Base-by-base conservation (phyloP, 2,888 invertebrate genomes). In the Argyra leucocephala region DNA sequence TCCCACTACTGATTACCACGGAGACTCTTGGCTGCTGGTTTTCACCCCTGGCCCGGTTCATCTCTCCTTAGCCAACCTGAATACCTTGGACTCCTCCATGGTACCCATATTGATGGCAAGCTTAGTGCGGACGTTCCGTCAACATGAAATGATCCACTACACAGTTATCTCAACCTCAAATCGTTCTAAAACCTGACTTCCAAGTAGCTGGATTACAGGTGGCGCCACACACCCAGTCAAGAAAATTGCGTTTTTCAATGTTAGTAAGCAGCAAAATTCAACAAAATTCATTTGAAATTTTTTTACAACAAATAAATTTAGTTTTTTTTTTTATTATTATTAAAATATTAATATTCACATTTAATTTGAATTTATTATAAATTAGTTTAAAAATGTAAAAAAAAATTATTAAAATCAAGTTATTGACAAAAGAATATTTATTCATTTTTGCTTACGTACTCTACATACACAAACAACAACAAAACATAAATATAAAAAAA, bases 21-120 rank as follows among this genome's bases (percentile, higher is more conserved):
- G 93, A 88, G 90, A 91, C 93, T 96, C 93, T 95, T 94, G 93
- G 93, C 93, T 96, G 95, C 94, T 95, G 91, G 88, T 92, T 94
- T 92, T 90, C 94, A 92, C 91, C 91, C 89, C 95, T 95, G 93
- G 92, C 93, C 95, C 95, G 90, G 85, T 95, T 83, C 94, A 89
- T 90, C 91, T 88, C 93, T 93, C 95, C 88, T 95, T 93, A 90
- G 87, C 86, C 85, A 90, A 96, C 95, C 91, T 91, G 91, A 88
- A 83, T 82, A 79, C 83, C 84, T 82, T 77, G 79, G 86, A 88
- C 87, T 95, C 91, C 93, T 88, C 89, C 86, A 81, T 85, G 86
- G 83, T 83, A 83, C 84, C 93, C 94, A 95, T 94, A 91, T 95
- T 89, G 91, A 95, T 90, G 92, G 90, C 90, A 83, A 87, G 92